Conservation (phyloP, 2,113 vertebrate species). For the Kryptolebias marmoratus region DNA sequence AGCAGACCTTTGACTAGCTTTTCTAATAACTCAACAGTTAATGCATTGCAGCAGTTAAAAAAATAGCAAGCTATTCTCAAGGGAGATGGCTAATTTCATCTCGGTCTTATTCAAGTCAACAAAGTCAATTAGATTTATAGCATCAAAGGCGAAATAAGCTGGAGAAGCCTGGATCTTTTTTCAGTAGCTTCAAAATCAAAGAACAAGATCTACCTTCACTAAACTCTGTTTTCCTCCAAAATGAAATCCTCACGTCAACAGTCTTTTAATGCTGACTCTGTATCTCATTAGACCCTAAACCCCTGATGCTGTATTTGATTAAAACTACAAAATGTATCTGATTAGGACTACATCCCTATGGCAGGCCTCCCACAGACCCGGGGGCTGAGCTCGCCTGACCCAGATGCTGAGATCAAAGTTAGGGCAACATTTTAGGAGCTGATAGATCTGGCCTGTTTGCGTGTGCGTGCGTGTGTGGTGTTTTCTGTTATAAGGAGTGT, state of each 20-base stretch:
- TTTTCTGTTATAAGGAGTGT: constrained; percentile 20
- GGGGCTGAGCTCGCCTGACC: constrained; percentile 41
- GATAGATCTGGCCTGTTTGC: constrained; percentile 28
- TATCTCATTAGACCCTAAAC: constrained; percentile 57
- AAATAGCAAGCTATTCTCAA: constrained; percentile 2
- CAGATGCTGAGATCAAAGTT: constrained; percentile 68
- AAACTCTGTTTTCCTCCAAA: constrained; percentile 33
- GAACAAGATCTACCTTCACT: constrained; percentile 51
- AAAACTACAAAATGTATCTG: constrained; percentile 74
- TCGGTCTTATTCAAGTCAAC: constrained; percentile 28
- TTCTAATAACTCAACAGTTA: not conserved
- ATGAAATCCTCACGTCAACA: constrained; percentile 43
- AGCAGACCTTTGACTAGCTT: constrained; percentile 12
- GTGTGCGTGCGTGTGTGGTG: constrained; percentile 20
- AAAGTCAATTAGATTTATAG: constrained; percentile 64
- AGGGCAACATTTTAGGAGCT: constrained; percentile 28
- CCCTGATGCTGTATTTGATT: constrained; percentile 67
- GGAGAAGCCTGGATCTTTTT: constrained; percentile 48
- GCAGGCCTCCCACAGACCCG: constrained; percentile 54
- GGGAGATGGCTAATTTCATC: constrained; percentile 42
- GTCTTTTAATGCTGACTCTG: constrained; percentile 61
- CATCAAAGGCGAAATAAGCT: constrained; percentile 64
- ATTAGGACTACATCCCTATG: constrained; percentile 69
- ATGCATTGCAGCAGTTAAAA: not conserved
- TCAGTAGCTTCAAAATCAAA: constrained; percentile 61